Evolutionary conservation across 2,888 invertebrate species (phyloP), one percentile per base, ranked within the genome.

Genomic region (Campopleginae sp.): DNA sequence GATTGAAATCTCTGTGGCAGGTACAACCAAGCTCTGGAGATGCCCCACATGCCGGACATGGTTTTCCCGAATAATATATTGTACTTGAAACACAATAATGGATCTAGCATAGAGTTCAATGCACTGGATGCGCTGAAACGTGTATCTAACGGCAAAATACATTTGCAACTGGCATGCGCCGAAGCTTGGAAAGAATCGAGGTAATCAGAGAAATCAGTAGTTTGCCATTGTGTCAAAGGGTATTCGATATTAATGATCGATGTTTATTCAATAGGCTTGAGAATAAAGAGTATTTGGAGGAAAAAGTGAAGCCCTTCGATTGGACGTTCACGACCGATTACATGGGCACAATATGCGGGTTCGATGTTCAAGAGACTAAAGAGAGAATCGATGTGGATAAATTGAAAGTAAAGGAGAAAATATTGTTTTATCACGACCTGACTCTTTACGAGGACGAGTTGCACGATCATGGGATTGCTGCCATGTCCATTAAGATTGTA

Each of bases 21-120:
- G 89, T 98, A 96, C 91, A 96, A 95, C 77, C 95, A 95, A 88
- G 95, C 96, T 54, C 94, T 98, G 82, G 95, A 96, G 81, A 95
- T 99, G 88, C 98, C 98, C n/a, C 98, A 98, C 92, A 95, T 98
- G 90, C 99, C 99, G 6, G 99, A 99, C 92, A 99, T 99, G 99
- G 98, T 99, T 31, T 99, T 99, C 94, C 98, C 98, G 27, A 97
- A 98, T 90, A 99, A 99, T 92, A 94, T 96, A 85, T 94, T 99
- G 51, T 94, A 94, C 42, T 92, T 99, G 58, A 94, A 94, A 66
- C 98, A 98, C 93, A 94, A 94, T 78, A 94, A 94, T 92, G 97
- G 97, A 81, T 95, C 96, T 58, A 92, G 92, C 12, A 95, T 99
- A 87, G 96, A 96, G 90, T 99, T 99, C 92, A 97, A 96, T 92